phyloP scores from a whole-genome alignment of 2,797 vertebrate genomes.

The Tapirus indicus region DNA sequence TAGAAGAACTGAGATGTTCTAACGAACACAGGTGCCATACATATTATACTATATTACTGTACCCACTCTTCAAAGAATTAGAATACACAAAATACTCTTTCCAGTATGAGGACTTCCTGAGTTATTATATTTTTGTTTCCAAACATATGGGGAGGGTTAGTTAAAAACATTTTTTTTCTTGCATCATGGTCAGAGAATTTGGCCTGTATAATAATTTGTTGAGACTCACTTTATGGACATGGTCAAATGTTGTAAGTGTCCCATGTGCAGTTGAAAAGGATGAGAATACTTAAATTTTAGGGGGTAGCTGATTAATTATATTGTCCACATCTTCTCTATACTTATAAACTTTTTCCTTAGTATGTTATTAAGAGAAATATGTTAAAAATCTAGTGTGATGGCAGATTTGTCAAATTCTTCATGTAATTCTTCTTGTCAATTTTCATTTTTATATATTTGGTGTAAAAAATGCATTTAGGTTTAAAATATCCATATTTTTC shows the following conservation, averaged over 20 bases:
- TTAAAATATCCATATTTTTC: conserved; percentile 22
- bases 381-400: neutral
- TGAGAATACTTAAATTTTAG: neutral
- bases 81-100: neutral
- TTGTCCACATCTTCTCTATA: neutral
- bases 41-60: neutral
- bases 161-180: neutral
- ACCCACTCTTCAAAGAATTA: neutral
- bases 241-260: neutral
- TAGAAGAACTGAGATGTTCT: neutral
- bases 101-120: neutral
- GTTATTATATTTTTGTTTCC: neutral
- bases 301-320: neutral
- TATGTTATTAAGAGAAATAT: neutral
- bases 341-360: neutral
- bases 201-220: neutral
- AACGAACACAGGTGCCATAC: neutral
- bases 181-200: conserved; percentile 33
- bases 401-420: neutral
- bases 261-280: neutral
- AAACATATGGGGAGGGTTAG: neutral
- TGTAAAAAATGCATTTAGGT: neutral
- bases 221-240: conserved; percentile 9
- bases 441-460: neutral
- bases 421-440: neutral